Base-by-base conservation (phyloP, 2,888 invertebrate species). In the Scelioninae gen. 2 region DNA sequence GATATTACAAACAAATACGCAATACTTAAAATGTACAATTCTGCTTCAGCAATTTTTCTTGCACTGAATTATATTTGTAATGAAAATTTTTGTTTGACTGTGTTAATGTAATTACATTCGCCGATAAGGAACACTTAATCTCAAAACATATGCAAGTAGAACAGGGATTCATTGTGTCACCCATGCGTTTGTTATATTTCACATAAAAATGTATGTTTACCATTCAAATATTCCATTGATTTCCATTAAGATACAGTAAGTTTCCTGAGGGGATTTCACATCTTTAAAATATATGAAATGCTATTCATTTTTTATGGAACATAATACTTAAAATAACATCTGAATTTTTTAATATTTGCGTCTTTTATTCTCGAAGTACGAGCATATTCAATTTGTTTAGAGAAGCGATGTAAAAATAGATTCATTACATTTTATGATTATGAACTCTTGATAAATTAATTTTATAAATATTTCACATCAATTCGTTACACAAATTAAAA, bases 171-270 rank as follows among this genome's bases (percentile, higher is more conserved):
- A 19, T 6, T 31, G 46, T 28, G 18, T 45, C 19, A 19, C 22
- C 18, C 39, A 39, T 46, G 39, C 39, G 52, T 50, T 61, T 31
- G 53, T 45, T 11, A 3, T 15, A 13, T 37, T 55, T 65, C 45
- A 60, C 31, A 18, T 45, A 58, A 28, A 46, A 53, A 53, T 46
- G 57, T 53, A 60, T 46, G n/a, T 52, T 43, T 11, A 33, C 11
- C 45, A 46, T 39, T 39, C 28, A 53, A 50, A 69, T 69, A 69
- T 69, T 60, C 61, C 68, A 60, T 69, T 53, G 68, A 69, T 69
- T 53, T 69, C 68, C 60, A 69, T 69, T 53, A 53, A 69, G 68
- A 69, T 69, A 71, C 37, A 46, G 57, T 35, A 37, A 35, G 10
- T 22, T 50, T 39, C 52, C 33, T 13, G 13, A 13, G 63, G 50